Evolutionary conservation across 2,888 invertebrate species (phyloP).

Genomic region (Tiphia femorata): DNA sequence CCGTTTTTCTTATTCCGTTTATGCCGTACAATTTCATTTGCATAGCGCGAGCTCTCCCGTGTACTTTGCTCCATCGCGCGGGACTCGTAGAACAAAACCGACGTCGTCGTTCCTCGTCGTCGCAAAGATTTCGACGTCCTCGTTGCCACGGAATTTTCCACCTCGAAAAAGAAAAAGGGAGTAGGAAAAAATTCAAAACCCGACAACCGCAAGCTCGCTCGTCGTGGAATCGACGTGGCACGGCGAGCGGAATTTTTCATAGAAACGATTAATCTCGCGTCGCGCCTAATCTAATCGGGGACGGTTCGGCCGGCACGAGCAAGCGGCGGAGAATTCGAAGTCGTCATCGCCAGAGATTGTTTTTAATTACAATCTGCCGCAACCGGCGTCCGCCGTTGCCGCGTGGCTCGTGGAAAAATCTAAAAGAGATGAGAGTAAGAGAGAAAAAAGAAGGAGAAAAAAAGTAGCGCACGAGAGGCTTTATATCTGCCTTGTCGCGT

Average conservation of each 20-base stretch:
- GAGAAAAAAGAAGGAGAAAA: neutral
- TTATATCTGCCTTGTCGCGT: neutral
- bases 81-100: too few relatives aligned
- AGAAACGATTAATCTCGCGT: slow-evolving; percentile 14
- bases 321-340: neutral
- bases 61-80: too few relatives aligned
- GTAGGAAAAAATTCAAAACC: too few relatives aligned
- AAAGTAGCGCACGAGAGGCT: neutral
- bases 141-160: too few relatives aligned
- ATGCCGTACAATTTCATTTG: too few relatives aligned
- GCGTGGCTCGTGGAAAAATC: neutral
- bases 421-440: neutral
- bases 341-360: slow-evolving; percentile 25
- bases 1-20: too few relatives aligned
- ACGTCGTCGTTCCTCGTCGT: too few relatives aligned
- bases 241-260: neutral
- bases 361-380: slow-evolving; percentile 37
- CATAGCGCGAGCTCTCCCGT: too few relatives aligned
- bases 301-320: neutral
- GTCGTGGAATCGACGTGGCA: too few relatives aligned
- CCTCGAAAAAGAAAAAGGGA: too few relatives aligned
- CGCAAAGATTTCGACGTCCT: too few relatives aligned
- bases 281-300: slow-evolving; percentile 8
- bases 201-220: too few relatives aligned
- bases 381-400: neutral